Conservation (phyloP, 2,797 vertebrate species). For the Poecilia picta region DNA sequence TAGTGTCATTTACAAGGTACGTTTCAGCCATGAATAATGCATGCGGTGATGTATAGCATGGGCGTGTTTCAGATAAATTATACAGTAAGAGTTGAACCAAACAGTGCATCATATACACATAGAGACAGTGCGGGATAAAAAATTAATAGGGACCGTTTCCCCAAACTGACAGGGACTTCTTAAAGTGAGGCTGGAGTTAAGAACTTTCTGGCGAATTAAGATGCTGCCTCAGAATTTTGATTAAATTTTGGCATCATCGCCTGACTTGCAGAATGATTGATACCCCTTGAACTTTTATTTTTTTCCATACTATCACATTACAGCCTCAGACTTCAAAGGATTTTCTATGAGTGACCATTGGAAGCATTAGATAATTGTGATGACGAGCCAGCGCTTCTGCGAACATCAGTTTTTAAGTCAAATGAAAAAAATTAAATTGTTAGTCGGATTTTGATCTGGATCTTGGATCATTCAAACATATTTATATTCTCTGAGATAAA, state of each 20-base stretch:
- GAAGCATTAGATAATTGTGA: background rate
- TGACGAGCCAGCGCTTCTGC: background rate
- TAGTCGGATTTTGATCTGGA: background rate
- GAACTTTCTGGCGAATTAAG: constrained; percentile 47
- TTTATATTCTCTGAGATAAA: background rate
- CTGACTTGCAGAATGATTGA: background rate
- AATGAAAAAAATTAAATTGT: background rate
- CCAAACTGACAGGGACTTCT: constrained; percentile 55
- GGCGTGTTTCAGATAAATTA: constrained; percentile 59
- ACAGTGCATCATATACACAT: constrained; percentile 50
- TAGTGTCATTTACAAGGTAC: constrained; percentile 67
- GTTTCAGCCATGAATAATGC: constrained; percentile 76
- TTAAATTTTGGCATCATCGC: background rate
- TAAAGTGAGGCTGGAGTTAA: constrained; percentile 52
- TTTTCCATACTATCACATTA: background rate
- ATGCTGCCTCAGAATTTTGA: constrained; percentile 15
- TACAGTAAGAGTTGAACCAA: constrained; percentile 45
- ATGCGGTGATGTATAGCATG: constrained; percentile 63
- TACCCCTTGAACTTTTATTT: background rate
- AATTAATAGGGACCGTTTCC: constrained; percentile 49
- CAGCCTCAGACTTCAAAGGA: background rate
- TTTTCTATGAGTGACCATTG: background rate
- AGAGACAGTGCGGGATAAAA: constrained; percentile 55
- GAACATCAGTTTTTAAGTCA: background rate
- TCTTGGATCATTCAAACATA: background rate